Evolutionary conservation across 2,113 vertebrate species (phyloP).

Genomic region (Oncorhynchus clarkii): DNA sequence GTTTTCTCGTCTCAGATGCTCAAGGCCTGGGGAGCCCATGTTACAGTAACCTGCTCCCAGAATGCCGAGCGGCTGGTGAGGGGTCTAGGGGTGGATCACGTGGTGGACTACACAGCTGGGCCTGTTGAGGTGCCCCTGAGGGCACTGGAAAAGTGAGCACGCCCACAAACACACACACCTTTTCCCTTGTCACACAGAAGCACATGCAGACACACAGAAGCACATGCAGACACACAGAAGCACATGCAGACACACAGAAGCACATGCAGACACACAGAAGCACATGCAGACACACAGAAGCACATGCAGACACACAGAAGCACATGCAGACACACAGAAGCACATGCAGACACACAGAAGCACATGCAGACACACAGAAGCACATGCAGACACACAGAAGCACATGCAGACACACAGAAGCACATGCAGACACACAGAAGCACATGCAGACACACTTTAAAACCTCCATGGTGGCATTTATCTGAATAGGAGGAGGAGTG

Average conservation of each 20-base stretch:
- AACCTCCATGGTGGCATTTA: neutral
- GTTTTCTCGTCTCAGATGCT: constrained; percentile 74
- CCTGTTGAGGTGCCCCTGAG: constrained; percentile 76
- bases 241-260: neutral
- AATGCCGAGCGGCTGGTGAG: constrained; percentile 82
- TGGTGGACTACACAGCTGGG: constrained; percentile 86
- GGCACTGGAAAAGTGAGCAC: constrained; percentile 76
- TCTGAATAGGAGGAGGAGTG: neutral
- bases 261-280: neutral
- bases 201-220: neutral
- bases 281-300: neutral
- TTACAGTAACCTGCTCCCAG: constrained; percentile 91
- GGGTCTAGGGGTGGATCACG: constrained; percentile 83
- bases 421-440: neutral
- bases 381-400: neutral
- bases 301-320: neutral
- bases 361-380: neutral
- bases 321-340: neutral
- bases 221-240: neutral
- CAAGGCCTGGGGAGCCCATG: constrained; percentile 90
- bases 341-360: neutral
- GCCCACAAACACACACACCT: neutral
- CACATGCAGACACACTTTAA: neutral
- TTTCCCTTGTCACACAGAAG: neutral
- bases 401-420: neutral